Percentiles rank a stretch among this genome's conserved stretches.
phyloP scores from a whole-genome alignment of 2,113 vertebrate genomes.

The Sturnira hondurensis region DNA sequence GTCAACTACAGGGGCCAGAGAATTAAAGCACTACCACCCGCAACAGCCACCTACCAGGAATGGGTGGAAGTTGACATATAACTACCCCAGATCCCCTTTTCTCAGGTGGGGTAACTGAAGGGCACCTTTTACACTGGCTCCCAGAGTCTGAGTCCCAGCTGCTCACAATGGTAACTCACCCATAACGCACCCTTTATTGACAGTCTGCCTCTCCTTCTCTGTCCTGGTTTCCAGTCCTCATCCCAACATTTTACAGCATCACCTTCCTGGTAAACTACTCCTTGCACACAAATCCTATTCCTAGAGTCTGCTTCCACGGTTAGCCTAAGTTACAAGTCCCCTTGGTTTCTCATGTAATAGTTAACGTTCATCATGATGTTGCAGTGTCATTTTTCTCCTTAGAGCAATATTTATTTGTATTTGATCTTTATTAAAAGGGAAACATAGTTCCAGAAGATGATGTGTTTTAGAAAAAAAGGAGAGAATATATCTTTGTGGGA shows the following conservation, averaged over 20 bases:
- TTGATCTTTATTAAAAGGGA: conserved; percentile 26
- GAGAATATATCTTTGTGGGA: not conserved
- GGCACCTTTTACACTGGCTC: not conserved
- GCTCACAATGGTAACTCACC: not conserved
- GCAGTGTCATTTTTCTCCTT: not conserved
- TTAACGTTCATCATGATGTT: not conserved
- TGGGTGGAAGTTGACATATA: not conserved
- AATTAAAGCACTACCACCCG: not conserved
- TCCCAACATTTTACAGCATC: not conserved
- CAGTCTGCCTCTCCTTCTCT: not conserved
- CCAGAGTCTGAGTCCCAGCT: not conserved
- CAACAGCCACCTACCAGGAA: not conserved
- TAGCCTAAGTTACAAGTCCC: not conserved
- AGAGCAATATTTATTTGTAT: not conserved
- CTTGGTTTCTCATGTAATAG: not conserved
- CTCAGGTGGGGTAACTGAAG: not conserved
- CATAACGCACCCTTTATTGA: not conserved
- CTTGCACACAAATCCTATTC: not conserved
- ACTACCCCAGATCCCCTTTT: not conserved
- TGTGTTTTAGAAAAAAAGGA: not conserved
- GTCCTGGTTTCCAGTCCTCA: not conserved
- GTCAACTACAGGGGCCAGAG: not conserved
- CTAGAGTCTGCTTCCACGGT: not conserved
- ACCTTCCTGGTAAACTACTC: not conserved
- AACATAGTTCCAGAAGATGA: not conserved